Percentiles rank a stretch among this genome's conserved stretches.
Evolutionary conservation across 2,797 vertebrate species (phyloP).

Genomic region (Spinus olivaceus): DNA sequence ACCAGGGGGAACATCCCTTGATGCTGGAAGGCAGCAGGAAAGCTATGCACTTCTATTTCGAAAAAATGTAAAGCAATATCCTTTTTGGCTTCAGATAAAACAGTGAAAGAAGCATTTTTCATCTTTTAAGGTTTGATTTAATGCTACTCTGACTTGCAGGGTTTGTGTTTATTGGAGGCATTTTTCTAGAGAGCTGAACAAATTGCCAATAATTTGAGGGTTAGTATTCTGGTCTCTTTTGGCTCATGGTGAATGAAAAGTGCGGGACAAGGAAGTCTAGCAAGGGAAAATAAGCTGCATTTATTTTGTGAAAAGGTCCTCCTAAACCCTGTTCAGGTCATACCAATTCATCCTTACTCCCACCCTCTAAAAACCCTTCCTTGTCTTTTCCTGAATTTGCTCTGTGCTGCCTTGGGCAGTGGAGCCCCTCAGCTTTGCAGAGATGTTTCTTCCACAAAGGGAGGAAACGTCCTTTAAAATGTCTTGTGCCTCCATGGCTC

Average conservation of each 20-base stretch:
- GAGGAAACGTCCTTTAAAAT: neutral
- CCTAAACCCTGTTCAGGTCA: neutral
- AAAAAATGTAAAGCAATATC: slow-evolving; percentile 76
- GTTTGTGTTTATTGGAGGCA: slow-evolving; percentile 54
- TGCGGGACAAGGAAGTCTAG: neutral
- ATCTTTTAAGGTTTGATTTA: slow-evolving; percentile 72
- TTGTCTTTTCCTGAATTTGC: neutral
- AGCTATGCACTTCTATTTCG: slow-evolving; percentile 64
- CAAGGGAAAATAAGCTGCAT: neutral
- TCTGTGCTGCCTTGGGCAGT: neutral
- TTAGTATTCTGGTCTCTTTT: slow-evolving; percentile 48
- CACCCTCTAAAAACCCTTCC: neutral
- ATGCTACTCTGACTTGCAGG: slow-evolving; percentile 52
- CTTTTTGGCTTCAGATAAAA: slow-evolving; percentile 74
- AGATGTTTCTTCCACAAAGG: neutral
- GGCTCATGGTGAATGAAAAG: slow-evolving; percentile 51
- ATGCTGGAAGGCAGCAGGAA: slow-evolving; percentile 62
- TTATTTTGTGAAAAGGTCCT: neutral
- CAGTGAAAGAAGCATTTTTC: slow-evolving; percentile 61
- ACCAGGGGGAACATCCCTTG: slow-evolving; percentile 39
- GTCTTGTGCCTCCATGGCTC: neutral
- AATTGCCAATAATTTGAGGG: slow-evolving; percentile 65
- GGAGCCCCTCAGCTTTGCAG: neutral
- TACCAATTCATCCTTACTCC: neutral
- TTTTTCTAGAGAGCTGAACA: slow-evolving; percentile 66